These are phyloP conservation scores for Odontothrips loti DNA, from an alignment of 2,888 invertebrate species.

Conservation along the genomic window DNA sequence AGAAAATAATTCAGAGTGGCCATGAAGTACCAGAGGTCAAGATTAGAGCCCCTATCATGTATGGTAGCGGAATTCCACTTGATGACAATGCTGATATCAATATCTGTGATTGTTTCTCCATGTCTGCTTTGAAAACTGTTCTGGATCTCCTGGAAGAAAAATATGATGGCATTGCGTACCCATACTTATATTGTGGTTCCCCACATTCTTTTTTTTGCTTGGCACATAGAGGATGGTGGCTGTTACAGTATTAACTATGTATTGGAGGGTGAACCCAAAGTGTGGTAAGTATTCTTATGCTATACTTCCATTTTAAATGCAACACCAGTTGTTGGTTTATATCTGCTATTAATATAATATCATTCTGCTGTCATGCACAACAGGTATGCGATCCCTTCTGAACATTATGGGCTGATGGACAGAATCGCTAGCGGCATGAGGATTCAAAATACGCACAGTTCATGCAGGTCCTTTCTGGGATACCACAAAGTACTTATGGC, in stretches of 20 bases:
- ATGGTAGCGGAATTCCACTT: background rate
- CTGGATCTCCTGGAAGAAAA: background rate
- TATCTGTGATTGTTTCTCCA: background rate
- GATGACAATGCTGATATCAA: background rate
- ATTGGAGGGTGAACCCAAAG: background rate
- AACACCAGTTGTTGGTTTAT: background rate
- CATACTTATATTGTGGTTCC: background rate
- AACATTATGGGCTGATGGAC: background rate
- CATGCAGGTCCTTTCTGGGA: background rate
- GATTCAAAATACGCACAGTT: background rate
- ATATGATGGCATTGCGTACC: background rate
- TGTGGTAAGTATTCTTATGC: background rate
- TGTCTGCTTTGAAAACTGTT: background rate
- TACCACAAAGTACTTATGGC: background rate
- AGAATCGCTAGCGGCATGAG: background rate
- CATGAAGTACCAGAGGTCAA: background rate
- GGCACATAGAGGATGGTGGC: slow-evolving; percentile 8
- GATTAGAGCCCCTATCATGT: background rate
- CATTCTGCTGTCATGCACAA: background rate
- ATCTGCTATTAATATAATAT: background rate
- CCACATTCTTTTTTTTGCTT: background rate
- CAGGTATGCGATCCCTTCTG: background rate
- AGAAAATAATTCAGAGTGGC: background rate
- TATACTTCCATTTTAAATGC: background rate
- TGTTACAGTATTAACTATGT: background rate